Evolutionary conservation across 2,888 invertebrate species (phyloP), one percentile per base, ranked within the genome.

Genomic region (Oasisia sp.): DNA sequence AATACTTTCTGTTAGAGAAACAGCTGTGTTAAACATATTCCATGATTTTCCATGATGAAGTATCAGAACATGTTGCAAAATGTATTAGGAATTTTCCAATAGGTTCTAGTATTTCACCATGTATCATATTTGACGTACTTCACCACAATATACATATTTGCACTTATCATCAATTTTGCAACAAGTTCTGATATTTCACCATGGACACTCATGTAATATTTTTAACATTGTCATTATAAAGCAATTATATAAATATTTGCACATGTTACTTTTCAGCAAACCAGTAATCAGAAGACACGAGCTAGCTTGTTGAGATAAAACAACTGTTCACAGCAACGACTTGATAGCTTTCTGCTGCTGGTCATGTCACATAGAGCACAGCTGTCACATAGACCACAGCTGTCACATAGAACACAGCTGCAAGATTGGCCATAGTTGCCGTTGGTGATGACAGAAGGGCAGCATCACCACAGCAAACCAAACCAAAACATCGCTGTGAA

Each of bases 261-360:
- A 74, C 74, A 56, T 56, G n/a, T 74, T 74, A 74, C 74, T 74
- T 74, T 74, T 74, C 74, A 74, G 74, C 74, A 74, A 74, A 7
- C 27, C 27, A 27, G 27, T 74, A 74, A 7, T 74, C 74, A 74
- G 74, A 74, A 4, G 27, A 27, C 27, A 19, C 27, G 9, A 50
- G 14, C 50, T 27, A 74, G 27, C 27, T 74, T 5, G 27, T 74
- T 74, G 74, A 74, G 74, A 19, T 74, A 74, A 19, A 74, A 74
- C 27, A 74, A 27, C 74, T 27, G n/a, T n/a, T n/a, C n/a, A 74
- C 74, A 12, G 14, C 8, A 12, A 50, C 8, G 9, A 5, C n/a
- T 74, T 74, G 74, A 74, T 7, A 19, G 74, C 8, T 50, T 50
- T 9, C 50, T 50, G 50, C 9, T 50, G 50, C 9, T 50, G 50